Base-by-base conservation (phyloP, 1,140 invertebrate species). In the Caenorhabditis elegans region DNA sequence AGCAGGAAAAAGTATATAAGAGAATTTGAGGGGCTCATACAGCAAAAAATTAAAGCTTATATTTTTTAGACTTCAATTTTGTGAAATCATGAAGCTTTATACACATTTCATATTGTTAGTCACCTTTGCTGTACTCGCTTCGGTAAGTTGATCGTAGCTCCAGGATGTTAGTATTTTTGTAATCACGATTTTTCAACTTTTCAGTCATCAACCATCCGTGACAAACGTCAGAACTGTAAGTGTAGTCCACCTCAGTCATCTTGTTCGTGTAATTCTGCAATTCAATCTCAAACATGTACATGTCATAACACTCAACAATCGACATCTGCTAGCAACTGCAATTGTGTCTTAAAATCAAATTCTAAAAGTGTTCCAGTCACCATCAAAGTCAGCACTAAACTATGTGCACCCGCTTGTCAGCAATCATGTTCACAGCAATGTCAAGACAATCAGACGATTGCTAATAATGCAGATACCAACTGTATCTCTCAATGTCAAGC, bases 381-480 rank as follows among this genome's bases (percentile, higher is more conserved):
- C 10, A 70, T 70, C 22, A 31, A 70, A 39, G 60, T 70, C 0
- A 22, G 34, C 17, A 22, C 60, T 6, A 70, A 70, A 39, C 60
- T 39, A n/a, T 70, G 60, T 22, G 34, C 60, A 8, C 60, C 60
- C 1, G 60, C 60, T 10, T 70, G 60, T 13, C 34, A 39, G 22
- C 60, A 70, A 4, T 70, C 60, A 0, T 70, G 60, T n/a, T 70
- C 60, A 8, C 60, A 70, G n/a, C 60, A 70, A 70, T 70, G 60
- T 22, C n/a, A 70, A 60, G 53, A 1, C 0, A 22, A 24, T 11
- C 60, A 70, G 60, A 70, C 36, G 3, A 70, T 70, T 0, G 60
- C 60, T n/a, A 22, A 6, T 0, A 34, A 39, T 19, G 60, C 60
- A 0, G 19, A 22, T 22, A 0, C 60, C n/a, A 70, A 70, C 13